Evolutionary conservation across 35 echinoderm and acorn worm genomes (phyloP), one percentile per base, ranked within the genome.

Genomic region (Chiridota heheva): DNA sequence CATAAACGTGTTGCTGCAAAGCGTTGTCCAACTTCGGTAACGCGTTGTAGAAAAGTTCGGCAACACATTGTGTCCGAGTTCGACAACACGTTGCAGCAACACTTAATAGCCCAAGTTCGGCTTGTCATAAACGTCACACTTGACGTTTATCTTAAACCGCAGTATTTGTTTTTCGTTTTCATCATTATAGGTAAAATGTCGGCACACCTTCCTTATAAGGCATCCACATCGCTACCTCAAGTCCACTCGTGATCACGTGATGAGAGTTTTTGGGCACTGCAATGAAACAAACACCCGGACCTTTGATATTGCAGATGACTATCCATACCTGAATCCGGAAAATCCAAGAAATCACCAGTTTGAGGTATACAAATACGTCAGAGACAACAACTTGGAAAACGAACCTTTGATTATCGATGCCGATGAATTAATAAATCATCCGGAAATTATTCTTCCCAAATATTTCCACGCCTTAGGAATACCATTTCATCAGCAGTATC

Each of bases 151-250:
- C n/a, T n/a, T n/a, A n/a, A n/a, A n/a, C n/a, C n/a, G n/a, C n/a
- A n/a, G n/a, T n/a, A n/a, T n/a, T n/a, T n/a, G n/a, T n/a, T n/a
- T n/a, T n/a, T n/a, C n/a, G n/a, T 24, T 29, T 78, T 42, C 35
- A 4, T 31, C 22, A n/a, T 72, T 8, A 44, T 28, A 78, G 75
- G 75, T 78, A 25, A 31, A 49, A 20, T 78, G 75, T 42, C 75
- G 75, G 8, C 75, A 78, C 36, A 78, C 75, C 36, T 78, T 78
- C 34, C 75, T 78, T 78, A 78, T 78, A 78, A 49, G 75, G 38
- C 75, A 78, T 42, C 75, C 75, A 40, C 75, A 78, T 40, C 51
- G 75, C 39, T 78, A 78, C 75, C 36, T 78, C 15, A 78, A 31
- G 28, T 60, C 75, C 42, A 78, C 62, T 38, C 75, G 75, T 25